phyloP scores from a whole-genome alignment of 2,797 vertebrate species.

The Denticeps clupeoides region DNA sequence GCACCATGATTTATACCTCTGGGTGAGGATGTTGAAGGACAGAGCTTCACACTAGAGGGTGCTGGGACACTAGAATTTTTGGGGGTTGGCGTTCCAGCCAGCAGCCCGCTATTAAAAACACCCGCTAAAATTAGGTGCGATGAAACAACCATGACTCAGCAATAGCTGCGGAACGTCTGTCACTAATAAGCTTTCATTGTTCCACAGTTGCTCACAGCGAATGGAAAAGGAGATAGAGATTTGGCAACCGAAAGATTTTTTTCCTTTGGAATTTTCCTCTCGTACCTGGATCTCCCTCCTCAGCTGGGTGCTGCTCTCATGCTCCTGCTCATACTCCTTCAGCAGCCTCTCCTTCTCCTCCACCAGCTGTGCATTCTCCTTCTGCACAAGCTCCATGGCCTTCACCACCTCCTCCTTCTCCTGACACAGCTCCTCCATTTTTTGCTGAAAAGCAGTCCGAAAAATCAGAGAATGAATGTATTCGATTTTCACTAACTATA shows the following conservation, averaged over 20 bases:
- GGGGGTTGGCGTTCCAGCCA: too few species aligned
- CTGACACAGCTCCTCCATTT: constrained; percentile 85
- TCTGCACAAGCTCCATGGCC: constrained; percentile 68
- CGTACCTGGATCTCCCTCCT: constrained; percentile 78
- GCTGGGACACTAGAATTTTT: constrained; percentile 44
- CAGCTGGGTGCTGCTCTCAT: constrained; percentile 65
- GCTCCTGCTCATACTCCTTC: constrained; percentile 62
- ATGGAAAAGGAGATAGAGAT: too few species aligned
- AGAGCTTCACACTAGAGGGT: constrained; percentile 50
- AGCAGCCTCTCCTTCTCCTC: constrained; percentile 69
- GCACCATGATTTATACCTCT: constrained; percentile 35
- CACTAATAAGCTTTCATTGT: too few species aligned
- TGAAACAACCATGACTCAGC: too few species aligned
- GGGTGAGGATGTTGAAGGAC: constrained; percentile 18
- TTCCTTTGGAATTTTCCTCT: too few species aligned
- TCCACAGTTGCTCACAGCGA: too few species aligned
- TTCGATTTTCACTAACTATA: too few species aligned
- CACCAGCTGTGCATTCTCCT: constrained; percentile 75
- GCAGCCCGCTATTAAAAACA: too few species aligned
- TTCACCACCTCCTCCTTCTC: constrained; percentile 86
- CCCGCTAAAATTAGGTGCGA: too few species aligned
- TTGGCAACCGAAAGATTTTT: too few species aligned
- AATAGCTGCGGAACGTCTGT: too few species aligned
- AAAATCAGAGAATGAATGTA: background rate
- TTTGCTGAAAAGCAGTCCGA: constrained; percentile 62